Percentiles rank a stretch among this genome's conserved stretches.
Conservation (phyloP, 2,888 invertebrate genomes). For the Caradrina kadenii region DNA sequence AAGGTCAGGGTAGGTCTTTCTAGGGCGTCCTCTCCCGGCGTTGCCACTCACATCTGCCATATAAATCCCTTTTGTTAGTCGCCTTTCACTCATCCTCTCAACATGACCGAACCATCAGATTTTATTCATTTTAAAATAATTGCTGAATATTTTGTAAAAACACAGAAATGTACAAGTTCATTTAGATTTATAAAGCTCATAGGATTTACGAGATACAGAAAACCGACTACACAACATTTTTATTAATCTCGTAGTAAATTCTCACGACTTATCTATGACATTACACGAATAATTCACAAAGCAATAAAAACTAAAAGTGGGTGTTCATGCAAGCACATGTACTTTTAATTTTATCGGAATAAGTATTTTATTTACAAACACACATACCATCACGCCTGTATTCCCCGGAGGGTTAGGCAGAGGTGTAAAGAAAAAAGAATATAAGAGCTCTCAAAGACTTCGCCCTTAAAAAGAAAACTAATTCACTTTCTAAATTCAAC, state of each 20-base stretch:
- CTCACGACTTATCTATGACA: background rate
- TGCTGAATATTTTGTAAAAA: background rate
- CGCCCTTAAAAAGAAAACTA: background rate
- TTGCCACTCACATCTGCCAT: too few species aligned
- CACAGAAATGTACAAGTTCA: background rate
- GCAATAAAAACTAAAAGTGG: background rate
- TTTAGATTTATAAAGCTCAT: conserved; percentile 1
- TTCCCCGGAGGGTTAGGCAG: too few species aligned
- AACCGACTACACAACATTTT: background rate
- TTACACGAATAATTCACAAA: background rate
- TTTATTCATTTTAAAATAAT: background rate
- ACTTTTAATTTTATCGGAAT: background rate
- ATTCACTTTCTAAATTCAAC: background rate
- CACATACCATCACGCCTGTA: too few species aligned
- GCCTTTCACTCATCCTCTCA: too few species aligned
- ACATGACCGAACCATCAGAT: too few species aligned
- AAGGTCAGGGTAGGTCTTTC: too few species aligned
- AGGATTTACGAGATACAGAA: conserved; percentile 16
- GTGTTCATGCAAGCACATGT: background rate
- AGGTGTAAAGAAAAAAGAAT: too few species aligned
- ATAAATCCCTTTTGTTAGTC: too few species aligned
- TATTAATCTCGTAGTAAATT: conserved; percentile 10
- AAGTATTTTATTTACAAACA: too few species aligned
- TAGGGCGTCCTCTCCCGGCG: too few species aligned
- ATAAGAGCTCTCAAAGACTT: too few species aligned